Evolutionary conservation across 2,888 invertebrate genomes (phyloP).

Genomic region (Torymus tubicola): DNA sequence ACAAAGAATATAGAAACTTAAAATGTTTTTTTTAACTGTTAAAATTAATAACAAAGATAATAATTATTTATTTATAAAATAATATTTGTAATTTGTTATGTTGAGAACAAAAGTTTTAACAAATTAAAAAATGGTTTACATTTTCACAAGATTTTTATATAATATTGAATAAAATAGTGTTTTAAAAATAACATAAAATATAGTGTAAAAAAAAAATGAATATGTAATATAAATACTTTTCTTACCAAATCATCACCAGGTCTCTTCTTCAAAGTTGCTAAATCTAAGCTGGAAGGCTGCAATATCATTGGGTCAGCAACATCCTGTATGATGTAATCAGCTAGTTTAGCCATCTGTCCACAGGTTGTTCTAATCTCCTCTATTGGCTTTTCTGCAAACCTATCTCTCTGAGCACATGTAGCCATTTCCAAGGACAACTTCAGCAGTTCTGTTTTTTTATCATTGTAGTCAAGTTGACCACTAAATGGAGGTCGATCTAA

Average conservation of each 20-base stretch:
- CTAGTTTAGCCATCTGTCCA: conserved; percentile 85
- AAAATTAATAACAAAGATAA: no score
- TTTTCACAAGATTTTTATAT: no score
- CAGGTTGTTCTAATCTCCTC: conserved; percentile 86
- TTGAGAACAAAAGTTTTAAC: no score
- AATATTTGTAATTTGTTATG: no score
- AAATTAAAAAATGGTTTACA: no score
- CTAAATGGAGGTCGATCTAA: conserved; percentile 85
- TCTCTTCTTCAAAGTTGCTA: conserved; percentile 89
- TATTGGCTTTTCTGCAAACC: conserved; percentile 91
- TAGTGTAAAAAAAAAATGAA: neutral
- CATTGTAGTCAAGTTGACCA: conserved; percentile 83
- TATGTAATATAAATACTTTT: conserved; percentile 27
- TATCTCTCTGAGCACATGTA: conserved; percentile 92
- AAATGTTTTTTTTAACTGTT: no score
- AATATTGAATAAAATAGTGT: no score
- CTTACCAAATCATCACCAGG: conserved; percentile 87
- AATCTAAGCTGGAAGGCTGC: conserved; percentile 93
- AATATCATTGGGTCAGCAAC: conserved; percentile 92
- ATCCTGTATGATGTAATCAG: conserved; percentile 92
- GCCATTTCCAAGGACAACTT: conserved; percentile 91
- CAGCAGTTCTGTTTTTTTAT: conserved; percentile 85
- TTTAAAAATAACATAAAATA: no score
- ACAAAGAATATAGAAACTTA: no score
- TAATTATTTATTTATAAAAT: no score